Evolutionary conservation across 2,888 invertebrate species (phyloP).

Genomic region (Azorinus chamasolen): DNA sequence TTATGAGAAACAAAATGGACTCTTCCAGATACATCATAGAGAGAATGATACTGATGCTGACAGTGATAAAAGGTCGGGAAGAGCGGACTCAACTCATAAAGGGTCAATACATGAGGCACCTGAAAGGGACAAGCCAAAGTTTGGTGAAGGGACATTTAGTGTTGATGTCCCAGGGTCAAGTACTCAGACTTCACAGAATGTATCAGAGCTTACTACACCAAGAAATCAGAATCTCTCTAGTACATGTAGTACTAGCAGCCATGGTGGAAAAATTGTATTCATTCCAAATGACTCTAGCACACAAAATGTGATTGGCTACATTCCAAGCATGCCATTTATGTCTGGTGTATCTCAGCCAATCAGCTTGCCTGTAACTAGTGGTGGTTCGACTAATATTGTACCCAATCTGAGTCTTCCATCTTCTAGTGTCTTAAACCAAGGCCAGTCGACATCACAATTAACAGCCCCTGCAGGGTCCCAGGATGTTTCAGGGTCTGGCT

Average conservation of each 20-base stretch:
- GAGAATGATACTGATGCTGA: constrained; percentile 2
- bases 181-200: constrained; percentile 33
- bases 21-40: constrained; percentile 58
- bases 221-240: constrained; percentile 46
- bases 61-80: constrained; percentile 16
- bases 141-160: constrained; percentile 26
- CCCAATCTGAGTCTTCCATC: background rate
- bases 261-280: constrained; percentile 56
- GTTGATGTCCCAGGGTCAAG: constrained; percentile 1
- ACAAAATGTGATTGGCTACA: constrained; percentile 63
- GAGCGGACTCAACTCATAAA: constrained; percentile 24
- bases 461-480: constrained; percentile 4
- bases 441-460: constrained; percentile 23
- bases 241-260: constrained; percentile 39
- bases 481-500: constrained; percentile 37
- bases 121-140: constrained; percentile 40
- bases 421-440: constrained; percentile 40
- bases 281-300: constrained; percentile 58
- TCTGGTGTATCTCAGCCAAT: constrained; percentile 53
- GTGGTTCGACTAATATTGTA: constrained; percentile 14
- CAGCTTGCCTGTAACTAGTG: constrained; percentile 50
- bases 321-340: constrained; percentile 49
- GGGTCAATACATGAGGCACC: constrained; percentile 45
- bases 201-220: constrained; percentile 50
- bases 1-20: constrained; percentile 65